Base-by-base conservation (phyloP, 2,113 vertebrate genomes). In the Pan paniscus region DNA sequence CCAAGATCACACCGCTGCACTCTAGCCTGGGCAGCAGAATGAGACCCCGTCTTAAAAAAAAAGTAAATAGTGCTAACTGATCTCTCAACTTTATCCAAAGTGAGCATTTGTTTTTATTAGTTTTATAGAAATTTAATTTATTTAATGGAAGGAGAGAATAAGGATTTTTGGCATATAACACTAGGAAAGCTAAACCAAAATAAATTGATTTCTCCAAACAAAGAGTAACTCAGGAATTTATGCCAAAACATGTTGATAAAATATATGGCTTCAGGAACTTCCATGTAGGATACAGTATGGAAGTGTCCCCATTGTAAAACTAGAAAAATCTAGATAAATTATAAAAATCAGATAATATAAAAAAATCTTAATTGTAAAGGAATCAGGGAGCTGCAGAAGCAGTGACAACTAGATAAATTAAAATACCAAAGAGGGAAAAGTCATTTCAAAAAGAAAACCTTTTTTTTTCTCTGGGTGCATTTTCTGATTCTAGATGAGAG, bases 31-130 rank as follows among this genome's bases (percentile, higher is more conserved):
- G 61, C 61, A 30, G 30, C 6, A 64, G 27, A 64, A 13, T 64
- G 27, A 64, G 27, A 64, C 12, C 27, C 61, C 27, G 3, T 23
- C 22, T 9, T 8, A 7, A 61, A 27, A 61, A 64, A 30, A 64
- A 30, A 64, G 12, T 64, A 64, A 30, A 38, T 10, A 25, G 8
- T 32, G 11, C 52, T 70, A 87, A 93, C 43, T 80, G 55, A 59
- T 95, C 55, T 57, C 89, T 97, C 80, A 18, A 5, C 68, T 72
- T 73, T 96, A 72, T 73, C 43, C 40, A 81, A 93, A 76, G 48
- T 23, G 43, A 97, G 27, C 84, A 52, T 85, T 88, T 96, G 48
- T 83, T 80, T 80, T 86, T 90, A 93, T 73, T 94, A 85, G 97
- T 82, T 95, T 93, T 80, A 87, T 50, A 81, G 70, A 67, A 92